Percentiles rank a stretch among this genome's conserved stretches.
phyloP scores from a whole-genome alignment of 1,140 invertebrate genomes.

The Drosophila eugracilis region DNA sequence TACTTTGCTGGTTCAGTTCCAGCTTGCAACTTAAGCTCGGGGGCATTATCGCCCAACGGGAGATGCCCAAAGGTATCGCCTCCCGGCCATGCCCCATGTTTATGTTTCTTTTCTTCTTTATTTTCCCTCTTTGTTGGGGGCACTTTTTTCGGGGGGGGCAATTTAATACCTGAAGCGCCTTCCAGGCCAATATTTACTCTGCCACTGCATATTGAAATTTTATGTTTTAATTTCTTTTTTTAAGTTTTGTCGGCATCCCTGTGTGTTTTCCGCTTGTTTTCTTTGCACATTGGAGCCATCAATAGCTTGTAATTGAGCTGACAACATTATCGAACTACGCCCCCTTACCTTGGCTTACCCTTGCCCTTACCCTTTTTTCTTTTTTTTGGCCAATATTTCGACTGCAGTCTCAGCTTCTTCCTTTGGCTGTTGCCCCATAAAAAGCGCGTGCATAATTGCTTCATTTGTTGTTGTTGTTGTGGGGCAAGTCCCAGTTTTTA shows the following conservation, averaged over 20 bases:
- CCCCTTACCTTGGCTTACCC: not conserved
- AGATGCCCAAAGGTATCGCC: conserved; percentile 16
- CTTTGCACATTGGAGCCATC: not conserved
- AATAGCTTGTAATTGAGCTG: conserved; percentile 49
- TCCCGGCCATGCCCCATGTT: conserved; percentile 1
- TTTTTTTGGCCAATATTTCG: not conserved
- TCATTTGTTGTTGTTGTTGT: not conserved
- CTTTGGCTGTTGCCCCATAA: not conserved
- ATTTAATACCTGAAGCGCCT: conserved; percentile 1
- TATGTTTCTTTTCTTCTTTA: not conserved
- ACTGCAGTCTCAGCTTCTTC: conserved; percentile 1
- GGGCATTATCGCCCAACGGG: conserved; percentile 28
- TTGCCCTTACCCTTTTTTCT: too few species aligned
- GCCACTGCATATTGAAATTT: conserved; percentile 30
- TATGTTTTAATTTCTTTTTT: conserved; percentile 38
- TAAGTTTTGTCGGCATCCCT: too few species aligned
- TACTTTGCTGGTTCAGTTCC: conserved; percentile 4
- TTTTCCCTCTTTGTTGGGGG: too few species aligned
- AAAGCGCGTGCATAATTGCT: conserved; percentile 26
- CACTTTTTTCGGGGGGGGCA: not conserved
- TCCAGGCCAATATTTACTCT: not conserved
- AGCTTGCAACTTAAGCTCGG: not conserved
- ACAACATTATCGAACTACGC: conserved; percentile 55
- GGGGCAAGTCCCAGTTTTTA: conserved; percentile 1
- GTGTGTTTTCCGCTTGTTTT: conserved; percentile 13